Evolutionary conservation across 2,888 invertebrate species (phyloP).

Genomic region (Cerastis leucographa): DNA sequence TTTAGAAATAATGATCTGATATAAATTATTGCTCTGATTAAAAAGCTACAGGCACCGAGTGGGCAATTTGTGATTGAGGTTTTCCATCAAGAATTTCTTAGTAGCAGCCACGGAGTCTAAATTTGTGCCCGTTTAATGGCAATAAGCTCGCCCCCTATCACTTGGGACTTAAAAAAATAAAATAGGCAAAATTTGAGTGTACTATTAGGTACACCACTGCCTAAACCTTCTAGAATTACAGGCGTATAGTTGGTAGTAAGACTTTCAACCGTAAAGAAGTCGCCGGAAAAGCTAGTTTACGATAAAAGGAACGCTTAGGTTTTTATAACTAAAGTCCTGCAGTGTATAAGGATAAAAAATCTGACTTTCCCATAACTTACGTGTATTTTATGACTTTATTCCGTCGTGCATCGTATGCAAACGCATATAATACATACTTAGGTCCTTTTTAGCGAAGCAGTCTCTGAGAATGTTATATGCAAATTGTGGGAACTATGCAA

Average conservation of each 20-base stretch:
- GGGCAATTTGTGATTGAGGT: neutral
- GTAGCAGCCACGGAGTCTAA: neutral
- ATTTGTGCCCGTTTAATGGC: neutral
- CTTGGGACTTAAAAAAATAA: neutral
- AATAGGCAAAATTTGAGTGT: too few species aligned
- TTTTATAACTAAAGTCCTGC: neutral
- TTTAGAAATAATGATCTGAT: neutral
- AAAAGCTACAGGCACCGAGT: neutral
- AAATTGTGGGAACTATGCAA: slow-evolving; percentile 46
- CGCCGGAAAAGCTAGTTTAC: neutral
- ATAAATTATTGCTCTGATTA: neutral
- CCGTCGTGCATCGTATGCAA: neutral
- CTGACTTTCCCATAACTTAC: slow-evolving; percentile 12
- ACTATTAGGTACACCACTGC: neutral
- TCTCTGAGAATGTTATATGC: slow-evolving; percentile 47
- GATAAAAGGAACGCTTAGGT: neutral
- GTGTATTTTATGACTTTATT: slow-evolving; percentile 42
- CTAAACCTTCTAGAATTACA: fast-evolving
- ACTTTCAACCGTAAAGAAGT: neutral
- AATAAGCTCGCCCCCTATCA: neutral
- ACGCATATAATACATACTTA: slow-evolving; percentile 32
- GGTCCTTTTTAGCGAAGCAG: slow-evolving; percentile 42
- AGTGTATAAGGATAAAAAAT: slow-evolving; percentile 15
- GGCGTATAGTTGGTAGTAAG: neutral
- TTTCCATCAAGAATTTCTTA: neutral